phyloP scores from a whole-genome alignment of 2,797 vertebrate species.

The Alca torda region DNA sequence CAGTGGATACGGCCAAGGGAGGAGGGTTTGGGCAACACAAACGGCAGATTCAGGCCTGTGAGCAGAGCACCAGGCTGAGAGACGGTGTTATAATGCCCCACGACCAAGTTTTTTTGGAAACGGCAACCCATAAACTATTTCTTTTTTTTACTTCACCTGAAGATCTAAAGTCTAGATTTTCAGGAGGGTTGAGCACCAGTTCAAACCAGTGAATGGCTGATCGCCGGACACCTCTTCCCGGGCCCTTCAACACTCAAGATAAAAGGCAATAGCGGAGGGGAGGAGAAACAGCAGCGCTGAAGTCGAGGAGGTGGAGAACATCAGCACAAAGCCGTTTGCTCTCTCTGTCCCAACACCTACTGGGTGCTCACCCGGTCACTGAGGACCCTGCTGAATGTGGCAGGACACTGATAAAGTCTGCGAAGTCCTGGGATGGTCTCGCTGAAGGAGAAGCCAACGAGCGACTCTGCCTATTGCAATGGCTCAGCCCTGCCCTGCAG shows the following conservation, averaged over 20 bases:
- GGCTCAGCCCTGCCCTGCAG: background rate
- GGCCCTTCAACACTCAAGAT: background rate
- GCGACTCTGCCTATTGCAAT: rapidly evolving
- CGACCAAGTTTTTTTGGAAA: background rate
- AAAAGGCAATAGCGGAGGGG: background rate
- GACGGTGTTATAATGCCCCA: no score
- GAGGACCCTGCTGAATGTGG: background rate
- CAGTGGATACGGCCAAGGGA: rapidly evolving
- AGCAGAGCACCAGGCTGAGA: background rate
- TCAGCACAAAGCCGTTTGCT: background rate
- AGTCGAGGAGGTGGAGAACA: background rate
- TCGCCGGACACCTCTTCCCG: no score
- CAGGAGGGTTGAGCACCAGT: background rate
- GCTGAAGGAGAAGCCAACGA: background rate
- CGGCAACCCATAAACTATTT: background rate
- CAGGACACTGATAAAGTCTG: background rate
- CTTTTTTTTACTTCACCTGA: background rate
- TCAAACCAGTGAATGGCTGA: background rate
- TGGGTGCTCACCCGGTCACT: rapidly evolving
- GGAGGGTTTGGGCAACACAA: background rate
- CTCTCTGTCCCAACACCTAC: no score
- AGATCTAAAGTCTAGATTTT: background rate
- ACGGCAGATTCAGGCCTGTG: no score
- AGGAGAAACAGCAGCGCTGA: background rate
- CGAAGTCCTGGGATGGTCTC: background rate